Percentiles rank a stretch among this genome's conserved stretches.
Conservation (phyloP, 2,113 vertebrate genomes). For the Hippocampus abdominalis region DNA sequence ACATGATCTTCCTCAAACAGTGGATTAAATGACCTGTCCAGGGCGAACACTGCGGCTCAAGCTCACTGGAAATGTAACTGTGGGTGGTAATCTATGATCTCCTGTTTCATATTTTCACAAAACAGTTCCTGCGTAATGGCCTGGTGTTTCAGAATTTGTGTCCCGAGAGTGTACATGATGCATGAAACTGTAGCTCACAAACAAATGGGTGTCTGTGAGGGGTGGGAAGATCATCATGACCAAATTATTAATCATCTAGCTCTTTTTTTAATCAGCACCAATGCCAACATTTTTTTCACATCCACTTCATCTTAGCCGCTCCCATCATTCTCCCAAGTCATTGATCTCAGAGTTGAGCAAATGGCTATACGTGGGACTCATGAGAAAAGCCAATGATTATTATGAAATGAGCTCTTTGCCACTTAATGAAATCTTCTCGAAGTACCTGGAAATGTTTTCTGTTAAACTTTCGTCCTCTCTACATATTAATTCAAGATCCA, state of each 20-base stretch:
- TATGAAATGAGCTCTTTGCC: conserved; percentile 42
- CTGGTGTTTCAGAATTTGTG: neutral
- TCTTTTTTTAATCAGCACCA: conserved; percentile 32
- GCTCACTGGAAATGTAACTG: no score
- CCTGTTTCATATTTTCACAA: no score
- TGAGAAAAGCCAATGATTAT: conserved; percentile 38
- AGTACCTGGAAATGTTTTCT: conserved; percentile 25
- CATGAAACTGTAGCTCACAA: neutral
- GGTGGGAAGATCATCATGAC: conserved; percentile 18
- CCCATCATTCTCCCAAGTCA: conserved; percentile 24
- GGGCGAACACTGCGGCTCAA: no score
- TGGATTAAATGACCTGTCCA: no score
- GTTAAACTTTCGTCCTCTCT: conserved; percentile 15
- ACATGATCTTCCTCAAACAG: no score
- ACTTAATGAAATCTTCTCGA: conserved; percentile 39
- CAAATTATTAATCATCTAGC: conserved; percentile 21
- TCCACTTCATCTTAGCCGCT: conserved; percentile 29
- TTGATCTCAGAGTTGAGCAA: conserved; percentile 29
- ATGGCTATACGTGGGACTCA: conserved; percentile 35
- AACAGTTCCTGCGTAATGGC: neutral
- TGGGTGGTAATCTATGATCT: no score
- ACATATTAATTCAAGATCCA: conserved; percentile 7
- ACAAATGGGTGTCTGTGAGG: neutral
- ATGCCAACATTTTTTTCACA: conserved; percentile 20
- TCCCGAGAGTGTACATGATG: neutral